phyloP scores from a whole-genome alignment of 2,888 invertebrate genomes.

The Ferdinandea cuprea region DNA sequence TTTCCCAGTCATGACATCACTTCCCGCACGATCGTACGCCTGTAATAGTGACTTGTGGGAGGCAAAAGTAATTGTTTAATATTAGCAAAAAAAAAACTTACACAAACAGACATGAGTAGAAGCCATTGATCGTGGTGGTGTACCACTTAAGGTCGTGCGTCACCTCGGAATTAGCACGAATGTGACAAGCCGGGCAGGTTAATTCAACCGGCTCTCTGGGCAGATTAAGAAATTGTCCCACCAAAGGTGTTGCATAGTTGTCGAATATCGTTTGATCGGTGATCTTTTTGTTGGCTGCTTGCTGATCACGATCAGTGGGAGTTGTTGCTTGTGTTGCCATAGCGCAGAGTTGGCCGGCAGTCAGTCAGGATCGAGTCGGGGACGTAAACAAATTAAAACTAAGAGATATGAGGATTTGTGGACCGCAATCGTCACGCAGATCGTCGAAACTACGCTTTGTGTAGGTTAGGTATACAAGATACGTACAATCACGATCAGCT shows the following conservation, averaged over 20 bases:
- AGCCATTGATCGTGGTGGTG: constrained; percentile 79
- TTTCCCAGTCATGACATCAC: constrained; percentile 50
- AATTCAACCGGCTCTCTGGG: constrained; percentile 78
- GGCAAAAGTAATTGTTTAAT: constrained; percentile 34
- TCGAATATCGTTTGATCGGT: constrained; percentile 77
- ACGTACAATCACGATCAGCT: constrained; percentile 32
- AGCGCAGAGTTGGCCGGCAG: constrained; percentile 3
- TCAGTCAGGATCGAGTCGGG: background rate
- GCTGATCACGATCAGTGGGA: constrained; percentile 46
- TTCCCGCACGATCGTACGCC: constrained; percentile 10
- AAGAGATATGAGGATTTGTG: constrained; percentile 18
- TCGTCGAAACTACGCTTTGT: constrained; percentile 12
- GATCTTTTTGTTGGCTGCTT: constrained; percentile 52
- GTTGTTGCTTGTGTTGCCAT: constrained; percentile 34
- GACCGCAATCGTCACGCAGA: constrained; percentile 29
- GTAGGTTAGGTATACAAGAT: background rate
- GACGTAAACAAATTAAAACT: constrained; percentile 73
- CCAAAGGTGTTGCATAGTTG: constrained; percentile 81
- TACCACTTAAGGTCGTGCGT: constrained; percentile 81
- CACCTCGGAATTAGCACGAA: constrained; percentile 78
- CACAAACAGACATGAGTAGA: constrained; percentile 81
- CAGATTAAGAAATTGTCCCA: constrained; percentile 80
- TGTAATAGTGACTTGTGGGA: constrained; percentile 49
- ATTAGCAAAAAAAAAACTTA: constrained; percentile 73
- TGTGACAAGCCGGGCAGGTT: constrained; percentile 80